Evolutionary conservation across 2,113 vertebrate genomes (phyloP).

Genomic region (Leuciscus idus): DNA sequence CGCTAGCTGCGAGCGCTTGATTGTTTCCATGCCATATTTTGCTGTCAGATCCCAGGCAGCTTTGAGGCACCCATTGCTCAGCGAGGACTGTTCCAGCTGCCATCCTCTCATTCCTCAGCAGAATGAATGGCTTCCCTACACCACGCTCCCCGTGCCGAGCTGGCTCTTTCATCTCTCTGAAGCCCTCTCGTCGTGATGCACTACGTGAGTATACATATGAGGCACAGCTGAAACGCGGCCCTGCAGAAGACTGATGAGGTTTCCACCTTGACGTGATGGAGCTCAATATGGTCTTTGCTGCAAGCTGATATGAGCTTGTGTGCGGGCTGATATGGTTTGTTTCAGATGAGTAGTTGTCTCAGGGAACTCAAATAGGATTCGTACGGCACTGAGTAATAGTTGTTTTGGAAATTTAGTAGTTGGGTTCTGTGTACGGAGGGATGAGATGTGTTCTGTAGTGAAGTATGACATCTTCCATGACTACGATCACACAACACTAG

Average conservation of each 20-base stretch:
- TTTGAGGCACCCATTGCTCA: conserved; percentile 39
- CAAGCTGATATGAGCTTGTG: conserved; percentile 32
- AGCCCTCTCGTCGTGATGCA: conserved; percentile 48
- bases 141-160: conserved; percentile 17
- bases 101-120: conserved; percentile 39
- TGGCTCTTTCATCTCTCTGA: conserved; percentile 54
- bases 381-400: conserved; percentile 22
- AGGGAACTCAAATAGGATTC: conserved; percentile 13
- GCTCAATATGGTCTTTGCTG: conserved; percentile 33
- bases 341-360: conserved; percentile 11
- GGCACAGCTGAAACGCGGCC: conserved; percentile 25
- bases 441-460: not conserved
- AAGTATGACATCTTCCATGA: not conserved
- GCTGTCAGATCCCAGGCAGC: conserved; percentile 7
- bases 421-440: not conserved
- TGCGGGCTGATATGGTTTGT: conserved; percentile 26
- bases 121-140: conserved; percentile 53
- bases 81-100: conserved; percentile 43
- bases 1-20: not conserved
- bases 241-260: conserved; percentile 16
- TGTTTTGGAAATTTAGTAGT: conserved; percentile 11
- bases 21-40: conserved; percentile 40
- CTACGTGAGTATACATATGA: conserved; percentile 54
- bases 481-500: not conserved
- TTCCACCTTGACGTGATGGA: conserved; percentile 16